These are phyloP conservation scores for Lepus townsendii DNA, from an alignment of 2,797 vertebrate species.

Conservation along the genomic window DNA sequence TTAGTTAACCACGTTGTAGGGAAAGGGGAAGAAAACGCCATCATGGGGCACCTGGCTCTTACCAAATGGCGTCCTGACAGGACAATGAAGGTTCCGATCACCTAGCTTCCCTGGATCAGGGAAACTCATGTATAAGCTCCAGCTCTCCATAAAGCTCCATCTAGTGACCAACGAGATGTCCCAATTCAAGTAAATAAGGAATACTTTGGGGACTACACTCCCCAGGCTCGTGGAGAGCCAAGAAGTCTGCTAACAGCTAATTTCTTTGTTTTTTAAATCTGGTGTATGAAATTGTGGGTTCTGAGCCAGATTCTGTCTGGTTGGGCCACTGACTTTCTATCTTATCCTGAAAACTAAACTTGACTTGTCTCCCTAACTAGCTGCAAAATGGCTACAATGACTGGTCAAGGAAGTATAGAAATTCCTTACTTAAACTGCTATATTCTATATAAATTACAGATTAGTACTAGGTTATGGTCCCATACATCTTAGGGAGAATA, in stretches of 20 bases:
- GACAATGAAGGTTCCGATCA: background rate
- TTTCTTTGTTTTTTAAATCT: slow-evolving; percentile 24
- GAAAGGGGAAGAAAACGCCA: background rate
- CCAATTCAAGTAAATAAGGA: background rate
- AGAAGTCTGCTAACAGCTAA: background rate
- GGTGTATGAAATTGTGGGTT: slow-evolving; percentile 4
- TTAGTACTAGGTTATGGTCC: slow-evolving; percentile 16
- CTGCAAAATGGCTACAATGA: background rate
- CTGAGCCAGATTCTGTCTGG: background rate
- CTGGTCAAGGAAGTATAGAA: background rate
- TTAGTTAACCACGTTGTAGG: background rate
- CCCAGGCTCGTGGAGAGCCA: background rate
- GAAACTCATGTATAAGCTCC: background rate
- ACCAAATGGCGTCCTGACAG: background rate
- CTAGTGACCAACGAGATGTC: background rate
- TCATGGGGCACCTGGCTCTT: background rate
- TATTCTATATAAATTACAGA: slow-evolving; percentile 28
- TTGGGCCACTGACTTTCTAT: background rate
- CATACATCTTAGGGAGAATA: slow-evolving; percentile 21
- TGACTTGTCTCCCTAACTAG: slow-evolving; percentile 41
- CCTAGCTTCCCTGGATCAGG: background rate
- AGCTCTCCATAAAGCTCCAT: background rate
- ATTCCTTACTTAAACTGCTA: slow-evolving; percentile 53
- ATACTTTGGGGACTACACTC: background rate
- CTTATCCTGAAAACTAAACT: slow-evolving; percentile 46